Evolutionary conservation across 37 sponge, comb jelly and placozoan species (phyloP).

Genomic region (Spongilla lacustris): DNA sequence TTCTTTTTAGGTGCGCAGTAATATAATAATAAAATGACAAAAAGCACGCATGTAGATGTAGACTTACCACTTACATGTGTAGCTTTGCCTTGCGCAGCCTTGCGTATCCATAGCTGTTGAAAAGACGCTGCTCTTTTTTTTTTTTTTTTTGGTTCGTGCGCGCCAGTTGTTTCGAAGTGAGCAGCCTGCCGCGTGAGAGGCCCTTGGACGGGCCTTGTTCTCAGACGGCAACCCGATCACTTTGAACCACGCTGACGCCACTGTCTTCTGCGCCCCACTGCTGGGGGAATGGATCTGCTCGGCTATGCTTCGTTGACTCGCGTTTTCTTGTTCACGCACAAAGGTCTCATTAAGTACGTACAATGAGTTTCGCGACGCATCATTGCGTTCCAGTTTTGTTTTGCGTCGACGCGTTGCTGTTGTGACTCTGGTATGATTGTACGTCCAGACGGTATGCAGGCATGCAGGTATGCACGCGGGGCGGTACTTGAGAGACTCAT

Average conservation of each 20-base stretch:
- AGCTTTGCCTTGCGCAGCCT: slow-evolving; percentile 2
- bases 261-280: not conserved
- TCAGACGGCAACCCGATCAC: slow-evolving; percentile 97
- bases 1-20: too few relatives aligned
- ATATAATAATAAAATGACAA: too few relatives aligned
- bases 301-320: not conserved
- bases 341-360: too few relatives aligned
- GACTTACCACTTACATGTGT: not conserved
- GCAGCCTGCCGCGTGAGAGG: slow-evolving; percentile 84
- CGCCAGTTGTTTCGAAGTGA: slow-evolving; percentile 76
- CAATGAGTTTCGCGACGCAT: not conserved
- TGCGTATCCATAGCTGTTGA: too few relatives aligned
- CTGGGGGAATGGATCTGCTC: not conserved
- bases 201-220: slow-evolving; percentile 15
- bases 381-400: too few relatives aligned
- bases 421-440: not conserved
- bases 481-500: not conserved
- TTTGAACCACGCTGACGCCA: slow-evolving; percentile 64
- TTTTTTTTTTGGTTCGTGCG: not conserved
- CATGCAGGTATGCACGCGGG: not conserved
- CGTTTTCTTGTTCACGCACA: not conserved
- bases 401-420: too few relatives aligned
- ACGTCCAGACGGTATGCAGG: not conserved
- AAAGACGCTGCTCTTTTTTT: not conserved
- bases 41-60: too few relatives aligned